Evolutionary conservation across 2,888 invertebrate genomes (phyloP), one percentile per base, ranked within the genome.

Genomic region (Beris chalybata): DNA sequence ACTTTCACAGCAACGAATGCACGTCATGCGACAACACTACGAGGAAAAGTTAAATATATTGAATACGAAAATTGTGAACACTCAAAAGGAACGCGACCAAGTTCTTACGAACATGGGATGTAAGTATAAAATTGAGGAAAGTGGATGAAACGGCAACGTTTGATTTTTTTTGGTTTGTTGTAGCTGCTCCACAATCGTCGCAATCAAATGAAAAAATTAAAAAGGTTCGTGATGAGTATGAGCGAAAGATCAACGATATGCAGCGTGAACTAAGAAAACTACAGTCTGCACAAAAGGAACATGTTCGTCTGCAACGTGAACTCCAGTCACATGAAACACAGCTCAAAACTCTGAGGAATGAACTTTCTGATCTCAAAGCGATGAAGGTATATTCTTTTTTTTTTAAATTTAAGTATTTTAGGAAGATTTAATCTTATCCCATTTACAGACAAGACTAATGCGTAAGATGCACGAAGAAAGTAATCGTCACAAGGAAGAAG

Each of bases 401-500:
- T 43, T 5, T 55, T 54, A 38, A 68, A 58, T 64, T 44, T 44
- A 3, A 44, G 1, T 12, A 9, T 9, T 9, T 71, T 45, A 31
- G 12, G 11, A 38, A 38, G 12, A 15, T 65, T 31, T 65, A 64
- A n/a, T 50, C 12, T 58, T 43, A 31, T 13, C 15, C 12, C 9
- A 45, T 38, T 70, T 69, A 12, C 73, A 87, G 86, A 91, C 93
- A 0, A 87, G 89, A 76, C 82, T 98, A 65, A 89, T 97, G 75
- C 93, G 94, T 76, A 93, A 93, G 81, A 95, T 97, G 88, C 91
- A 94, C 66, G 93, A 94, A 67, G 97, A 98, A 78, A 87, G 90
- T 5, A 90, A 88, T 74, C 87, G 91, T 65, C 93, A 94, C 75
- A 91, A 93, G 72, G 90, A 93, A 76, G 87, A 90, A 6, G 95